phyloP scores from a whole-genome alignment of 2,888 invertebrate genomes.

The Mesorhabditis belari region DNA sequence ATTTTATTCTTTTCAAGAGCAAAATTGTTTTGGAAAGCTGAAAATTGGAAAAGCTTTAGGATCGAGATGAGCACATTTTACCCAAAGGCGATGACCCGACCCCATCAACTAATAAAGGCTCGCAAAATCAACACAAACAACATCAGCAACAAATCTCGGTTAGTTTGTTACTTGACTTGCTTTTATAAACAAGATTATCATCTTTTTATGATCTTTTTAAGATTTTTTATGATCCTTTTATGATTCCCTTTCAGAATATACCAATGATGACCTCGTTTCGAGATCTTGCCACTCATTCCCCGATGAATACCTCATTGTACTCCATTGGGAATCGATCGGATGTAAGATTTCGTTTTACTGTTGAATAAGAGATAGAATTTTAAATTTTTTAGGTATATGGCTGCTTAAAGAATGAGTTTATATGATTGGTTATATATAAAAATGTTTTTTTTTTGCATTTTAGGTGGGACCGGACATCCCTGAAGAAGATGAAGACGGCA shows the following conservation, averaged over 20 bases:
- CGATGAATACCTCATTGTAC: constrained; percentile 27
- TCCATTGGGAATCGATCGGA: constrained; percentile 29
- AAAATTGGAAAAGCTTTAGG: too few species aligned
- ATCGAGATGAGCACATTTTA: background rate
- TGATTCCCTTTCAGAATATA: too few species aligned
- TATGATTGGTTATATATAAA: background rate
- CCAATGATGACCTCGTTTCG: constrained; percentile 47
- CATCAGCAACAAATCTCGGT: too few species aligned
- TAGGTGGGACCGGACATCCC: constrained; percentile 22
- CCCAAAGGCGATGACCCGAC: background rate
- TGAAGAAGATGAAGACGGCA: constrained; percentile 24
- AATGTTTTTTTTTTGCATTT: too few species aligned
- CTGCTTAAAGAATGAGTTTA: background rate
- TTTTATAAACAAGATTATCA: too few species aligned
- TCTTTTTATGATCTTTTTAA: background rate
- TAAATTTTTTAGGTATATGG: too few species aligned
- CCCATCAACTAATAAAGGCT: too few species aligned
- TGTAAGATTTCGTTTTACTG: constrained; percentile 1
- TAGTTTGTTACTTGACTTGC: too few species aligned
- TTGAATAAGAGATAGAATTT: background rate
- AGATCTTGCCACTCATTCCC: constrained; percentile 34
- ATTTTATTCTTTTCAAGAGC: too few species aligned
- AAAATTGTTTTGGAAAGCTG: too few species aligned
- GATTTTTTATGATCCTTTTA: background rate
- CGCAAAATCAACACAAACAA: background rate